These are phyloP conservation scores for Dorcus parallelipipedus DNA, from an alignment of 2,888 invertebrate genomes.

Conservation along the genomic window DNA sequence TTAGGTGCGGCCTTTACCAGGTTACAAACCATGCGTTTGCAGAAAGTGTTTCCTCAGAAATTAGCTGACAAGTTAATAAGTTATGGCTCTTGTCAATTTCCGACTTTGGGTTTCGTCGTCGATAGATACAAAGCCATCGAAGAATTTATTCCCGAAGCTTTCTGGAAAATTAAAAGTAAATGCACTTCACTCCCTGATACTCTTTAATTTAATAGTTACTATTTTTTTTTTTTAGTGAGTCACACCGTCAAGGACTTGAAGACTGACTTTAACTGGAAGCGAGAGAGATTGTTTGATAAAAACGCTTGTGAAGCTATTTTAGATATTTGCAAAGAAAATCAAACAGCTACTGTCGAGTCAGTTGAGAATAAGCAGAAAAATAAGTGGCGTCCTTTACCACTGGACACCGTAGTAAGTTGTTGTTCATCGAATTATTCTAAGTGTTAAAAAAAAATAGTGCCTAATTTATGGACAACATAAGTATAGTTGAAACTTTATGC, in stretches of 20 bases:
- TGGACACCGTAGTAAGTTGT: conserved; percentile 87
- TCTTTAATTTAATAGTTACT: conserved; percentile 7
- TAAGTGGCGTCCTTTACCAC: conserved; percentile 92
- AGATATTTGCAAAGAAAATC: conserved; percentile 74
- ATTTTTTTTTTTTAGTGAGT: conserved; percentile 56
- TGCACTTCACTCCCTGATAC: conserved; percentile 1
- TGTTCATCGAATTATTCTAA: background rate
- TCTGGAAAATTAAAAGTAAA: conserved; percentile 91
- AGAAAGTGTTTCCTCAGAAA: conserved; percentile 72
- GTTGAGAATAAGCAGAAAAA: conserved; percentile 85
- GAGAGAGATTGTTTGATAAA: conserved; percentile 84
- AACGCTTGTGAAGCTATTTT: conserved; percentile 76
- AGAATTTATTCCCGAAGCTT: conserved; percentile 86
- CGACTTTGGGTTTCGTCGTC: conserved; percentile 99
- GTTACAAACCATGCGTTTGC: conserved; percentile 89
- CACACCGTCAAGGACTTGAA: conserved; percentile 72
- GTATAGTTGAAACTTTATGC: too few relatives aligned
- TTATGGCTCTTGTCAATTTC: conserved; percentile 99
- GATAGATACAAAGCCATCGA: conserved; percentile 91
- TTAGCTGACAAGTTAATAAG: conserved; percentile 81
- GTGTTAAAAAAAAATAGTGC: background rate
- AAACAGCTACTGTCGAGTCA: conserved; percentile 69
- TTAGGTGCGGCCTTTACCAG: conserved; percentile 95
- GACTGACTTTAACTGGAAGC: conserved; percentile 86
- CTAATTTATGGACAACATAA: background rate